These are phyloP conservation scores for Diachrysia chrysitis DNA, from an alignment of 2,888 invertebrate genomes.

Conservation along the genomic window DNA sequence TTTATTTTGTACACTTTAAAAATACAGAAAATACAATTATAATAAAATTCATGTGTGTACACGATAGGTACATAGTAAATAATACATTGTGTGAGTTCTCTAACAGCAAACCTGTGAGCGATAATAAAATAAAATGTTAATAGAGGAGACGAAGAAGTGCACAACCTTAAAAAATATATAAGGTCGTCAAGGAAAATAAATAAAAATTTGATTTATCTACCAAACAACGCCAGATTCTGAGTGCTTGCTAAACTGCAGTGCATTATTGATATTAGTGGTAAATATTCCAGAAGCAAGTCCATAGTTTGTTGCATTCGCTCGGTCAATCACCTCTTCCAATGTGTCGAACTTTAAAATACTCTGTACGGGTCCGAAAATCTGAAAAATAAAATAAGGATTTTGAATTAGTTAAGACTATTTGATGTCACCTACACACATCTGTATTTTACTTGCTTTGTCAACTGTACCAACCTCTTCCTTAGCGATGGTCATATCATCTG, in stretches of 20 bases:
- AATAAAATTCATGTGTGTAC: too few species aligned
- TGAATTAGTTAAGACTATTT: neutral
- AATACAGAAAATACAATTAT: too few species aligned
- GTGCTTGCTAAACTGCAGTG: slow-evolving; percentile 92
- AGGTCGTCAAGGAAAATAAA: neutral
- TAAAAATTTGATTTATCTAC: slow-evolving; percentile 68
- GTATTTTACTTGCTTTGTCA: neutral
- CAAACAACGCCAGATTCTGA: slow-evolving; percentile 95
- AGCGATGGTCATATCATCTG: slow-evolving; percentile 93
- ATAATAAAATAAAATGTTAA: too few species aligned
- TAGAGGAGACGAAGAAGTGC: too few species aligned
- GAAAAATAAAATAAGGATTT: neutral
- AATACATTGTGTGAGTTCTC: too few species aligned
- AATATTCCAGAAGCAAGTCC: slow-evolving; percentile 95
- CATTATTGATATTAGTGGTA: slow-evolving; percentile 94
- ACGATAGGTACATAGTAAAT: too few species aligned
- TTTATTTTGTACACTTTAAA: too few species aligned
- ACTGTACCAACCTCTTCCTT: slow-evolving; percentile 91
- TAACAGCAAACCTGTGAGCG: too few species aligned
- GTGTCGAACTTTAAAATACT: slow-evolving; percentile 94
- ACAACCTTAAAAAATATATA: too few species aligned
- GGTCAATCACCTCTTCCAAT: slow-evolving; percentile 93
- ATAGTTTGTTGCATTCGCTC: slow-evolving; percentile 94
- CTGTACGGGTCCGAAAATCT: slow-evolving; percentile 98
- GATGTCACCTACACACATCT: neutral